A percentile compares a stretch with the other conserved stretches of the same genome.
Conservation (phyloP, 2,113 vertebrate species). For the Vulpes vulpes region DNA sequence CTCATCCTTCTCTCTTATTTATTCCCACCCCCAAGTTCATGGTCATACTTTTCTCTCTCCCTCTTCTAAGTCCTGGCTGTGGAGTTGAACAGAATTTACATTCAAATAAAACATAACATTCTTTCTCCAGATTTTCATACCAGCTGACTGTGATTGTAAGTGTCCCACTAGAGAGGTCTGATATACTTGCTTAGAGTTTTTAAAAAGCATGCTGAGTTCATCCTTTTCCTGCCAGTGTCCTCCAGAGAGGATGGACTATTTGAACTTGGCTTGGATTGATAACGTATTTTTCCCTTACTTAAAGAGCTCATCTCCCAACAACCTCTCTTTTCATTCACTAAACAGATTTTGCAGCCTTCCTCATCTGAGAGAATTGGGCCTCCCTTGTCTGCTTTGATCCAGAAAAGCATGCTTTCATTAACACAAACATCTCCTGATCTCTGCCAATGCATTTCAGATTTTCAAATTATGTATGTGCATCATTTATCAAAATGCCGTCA, state of each 20-base stretch:
- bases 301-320: not conserved
- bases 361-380: constrained; percentile 32
- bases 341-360: constrained; percentile 30
- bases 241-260: constrained; percentile 16
- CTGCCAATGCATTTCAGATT: constrained; percentile 51
- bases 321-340: constrained; percentile 42
- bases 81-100: constrained; percentile 52
- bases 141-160: not conserved
- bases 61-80: not conserved
- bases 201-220: not conserved
- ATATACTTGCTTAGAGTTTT: not conserved
- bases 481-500: constrained; percentile 46
- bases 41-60: not conserved
- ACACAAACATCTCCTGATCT: constrained; percentile 61
- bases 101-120: constrained; percentile 37
- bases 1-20: constrained; percentile 2
- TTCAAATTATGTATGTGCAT: constrained; percentile 51
- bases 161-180: not conserved
- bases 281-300: constrained; percentile 6
- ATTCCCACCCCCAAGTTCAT: not conserved
- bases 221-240: not conserved
- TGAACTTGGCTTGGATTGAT: not conserved
- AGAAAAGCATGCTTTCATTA: constrained; percentile 66
- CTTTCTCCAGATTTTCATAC: constrained; percentile 5
- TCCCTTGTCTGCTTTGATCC: constrained; percentile 30